Evolutionary conservation across 2,888 invertebrate genomes (phyloP).

Genomic region (Morpho achilles): DNA sequence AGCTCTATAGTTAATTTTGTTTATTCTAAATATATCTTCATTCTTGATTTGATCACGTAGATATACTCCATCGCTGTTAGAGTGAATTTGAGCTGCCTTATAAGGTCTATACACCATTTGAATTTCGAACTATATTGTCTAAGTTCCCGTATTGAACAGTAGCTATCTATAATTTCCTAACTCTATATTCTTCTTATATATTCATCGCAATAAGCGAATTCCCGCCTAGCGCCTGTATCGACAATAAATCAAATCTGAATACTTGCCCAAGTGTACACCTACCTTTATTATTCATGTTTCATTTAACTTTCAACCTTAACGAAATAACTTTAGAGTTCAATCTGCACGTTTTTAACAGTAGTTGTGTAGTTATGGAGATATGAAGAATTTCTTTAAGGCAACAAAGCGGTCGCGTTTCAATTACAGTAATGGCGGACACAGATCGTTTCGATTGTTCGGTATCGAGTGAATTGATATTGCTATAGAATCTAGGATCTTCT

Average conservation of each 20-base stretch:
- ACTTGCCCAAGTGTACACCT: not conserved
- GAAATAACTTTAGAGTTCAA: not conserved
- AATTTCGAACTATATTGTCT: too few species aligned
- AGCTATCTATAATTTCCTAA: too few species aligned
- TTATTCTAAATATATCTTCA: too few species aligned
- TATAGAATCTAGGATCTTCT: not conserved
- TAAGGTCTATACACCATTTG: too few species aligned
- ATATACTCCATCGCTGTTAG: too few species aligned
- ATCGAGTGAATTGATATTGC: constrained; percentile 16
- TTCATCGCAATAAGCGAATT: constrained; percentile 32
- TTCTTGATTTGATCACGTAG: too few species aligned
- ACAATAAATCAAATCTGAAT: constrained; percentile 27
- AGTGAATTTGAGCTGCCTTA: too few species aligned
- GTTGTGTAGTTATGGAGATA: constrained; percentile 31
- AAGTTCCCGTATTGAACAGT: too few species aligned
- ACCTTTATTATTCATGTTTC: not conserved
- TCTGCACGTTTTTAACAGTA: not conserved
- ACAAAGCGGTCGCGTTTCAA: constrained; percentile 54
- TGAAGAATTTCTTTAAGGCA: constrained; percentile 53
- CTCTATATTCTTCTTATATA: constrained; percentile 28
- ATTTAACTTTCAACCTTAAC: constrained; percentile 6
- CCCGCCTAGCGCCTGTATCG: constrained; percentile 24
- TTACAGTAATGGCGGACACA: constrained; percentile 46
- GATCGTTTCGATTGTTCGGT: constrained; percentile 26
- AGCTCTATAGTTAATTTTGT: too few species aligned